Evolutionary conservation across 2,113 vertebrate species (phyloP).

Genomic region (Lampris megalopsis): DNA sequence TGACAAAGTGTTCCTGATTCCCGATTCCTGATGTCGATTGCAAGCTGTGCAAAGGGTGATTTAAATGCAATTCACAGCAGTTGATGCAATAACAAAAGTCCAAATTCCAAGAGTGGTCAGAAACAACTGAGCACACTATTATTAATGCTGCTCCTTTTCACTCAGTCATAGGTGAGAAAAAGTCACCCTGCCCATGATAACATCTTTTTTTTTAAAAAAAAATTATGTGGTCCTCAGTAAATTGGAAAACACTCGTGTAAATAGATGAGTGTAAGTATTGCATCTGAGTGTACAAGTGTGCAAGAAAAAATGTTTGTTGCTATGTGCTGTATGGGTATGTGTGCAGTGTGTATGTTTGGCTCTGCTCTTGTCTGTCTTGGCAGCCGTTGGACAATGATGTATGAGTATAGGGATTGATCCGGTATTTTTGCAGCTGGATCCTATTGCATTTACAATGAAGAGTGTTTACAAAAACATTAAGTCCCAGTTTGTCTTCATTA

Average conservation of each 20-base stretch:
- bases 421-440: constrained; percentile 71
- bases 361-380: constrained; percentile 57
- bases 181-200: too few relatives aligned
- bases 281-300: background rate
- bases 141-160: background rate
- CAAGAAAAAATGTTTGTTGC: background rate
- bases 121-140: too few relatives aligned
- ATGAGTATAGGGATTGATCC: constrained; percentile 45
- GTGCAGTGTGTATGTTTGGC: constrained; percentile 21
- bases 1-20: too few relatives aligned
- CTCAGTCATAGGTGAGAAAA: background rate
- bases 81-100: too few relatives aligned
- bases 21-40: too few relatives aligned
- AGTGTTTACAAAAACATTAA: constrained; percentile 59
- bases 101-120: too few relatives aligned
- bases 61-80: too few relatives aligned
- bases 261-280: background rate
- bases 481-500: constrained; percentile 49
- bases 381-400: constrained; percentile 46
- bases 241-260: background rate
- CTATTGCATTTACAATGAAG: constrained; percentile 53
- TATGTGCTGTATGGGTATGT: background rate
- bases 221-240: background rate
- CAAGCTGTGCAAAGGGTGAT: too few relatives aligned
- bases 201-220: background rate